Evolutionary conservation across 2,888 invertebrate species (phyloP).

Genomic region (Myathropa florea): DNA sequence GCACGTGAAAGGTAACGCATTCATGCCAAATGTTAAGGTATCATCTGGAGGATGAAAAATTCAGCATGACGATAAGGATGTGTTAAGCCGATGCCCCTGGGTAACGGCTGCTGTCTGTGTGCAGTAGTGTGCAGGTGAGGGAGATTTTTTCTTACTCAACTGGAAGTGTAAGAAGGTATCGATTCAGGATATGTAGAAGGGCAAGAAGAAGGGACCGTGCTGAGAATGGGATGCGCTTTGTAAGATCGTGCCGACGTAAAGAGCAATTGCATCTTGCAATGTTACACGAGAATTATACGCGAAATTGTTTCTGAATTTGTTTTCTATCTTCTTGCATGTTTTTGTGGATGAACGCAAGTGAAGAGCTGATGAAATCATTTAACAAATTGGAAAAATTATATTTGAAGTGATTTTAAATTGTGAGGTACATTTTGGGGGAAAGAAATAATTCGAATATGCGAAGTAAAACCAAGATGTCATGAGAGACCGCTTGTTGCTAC

Average conservation of each 20-base stretch:
- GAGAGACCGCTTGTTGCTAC: too few relatives aligned
- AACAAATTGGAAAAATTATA: too few relatives aligned
- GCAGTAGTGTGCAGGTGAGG: constrained; percentile 52
- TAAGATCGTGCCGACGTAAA: constrained; percentile 31
- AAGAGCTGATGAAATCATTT: too few relatives aligned
- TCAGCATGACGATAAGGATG: constrained; percentile 11
- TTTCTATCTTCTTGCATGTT: too few relatives aligned
- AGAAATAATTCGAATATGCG: too few relatives aligned
- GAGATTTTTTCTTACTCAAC: background rate
- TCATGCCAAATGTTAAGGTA: constrained; percentile 13
- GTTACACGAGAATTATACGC: background rate
- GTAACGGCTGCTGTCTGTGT: constrained; percentile 9
- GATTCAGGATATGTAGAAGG: background rate
- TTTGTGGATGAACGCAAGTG: too few relatives aligned
- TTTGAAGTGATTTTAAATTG: too few relatives aligned
- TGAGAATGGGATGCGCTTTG: background rate
- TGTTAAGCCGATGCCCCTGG: constrained; percentile 22
- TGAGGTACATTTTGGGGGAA: too few relatives aligned
- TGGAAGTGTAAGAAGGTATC: background rate
- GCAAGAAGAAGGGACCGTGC: background rate
- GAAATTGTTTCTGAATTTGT: background rate
- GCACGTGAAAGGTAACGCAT: constrained; percentile 27
- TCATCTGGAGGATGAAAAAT: constrained; percentile 45
- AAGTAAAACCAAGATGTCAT: too few relatives aligned
- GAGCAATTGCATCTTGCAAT: background rate